A percentile compares a stretch with the other conserved stretches of the same genome.
Conservation (phyloP, 2,113 vertebrate genomes). For the Mus spicilegus region DNA sequence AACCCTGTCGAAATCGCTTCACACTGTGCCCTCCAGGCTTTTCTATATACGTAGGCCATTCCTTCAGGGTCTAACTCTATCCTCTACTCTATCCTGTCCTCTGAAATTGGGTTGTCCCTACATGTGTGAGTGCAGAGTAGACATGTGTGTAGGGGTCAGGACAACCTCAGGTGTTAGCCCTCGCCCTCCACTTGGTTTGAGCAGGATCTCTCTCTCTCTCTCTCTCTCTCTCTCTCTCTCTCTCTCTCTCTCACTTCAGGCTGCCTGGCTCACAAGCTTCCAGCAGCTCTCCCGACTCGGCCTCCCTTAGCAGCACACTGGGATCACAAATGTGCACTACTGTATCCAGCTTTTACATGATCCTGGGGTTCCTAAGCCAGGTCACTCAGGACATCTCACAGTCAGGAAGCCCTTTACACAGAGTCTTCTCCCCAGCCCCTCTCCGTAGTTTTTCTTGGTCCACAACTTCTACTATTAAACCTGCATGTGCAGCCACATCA, state of each 20-base stretch:
- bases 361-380: not conserved
- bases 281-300: not conserved
- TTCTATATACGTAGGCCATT: not conserved
- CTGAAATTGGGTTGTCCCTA: constrained; percentile 27
- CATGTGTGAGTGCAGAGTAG: not conserved
- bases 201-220: not conserved
- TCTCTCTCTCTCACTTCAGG: not conserved
- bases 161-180: not conserved
- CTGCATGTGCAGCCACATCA: not conserved
- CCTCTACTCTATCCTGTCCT: constrained; percentile 5
- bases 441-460: not conserved
- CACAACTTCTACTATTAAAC: not conserved
- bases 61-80: not conserved
- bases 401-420: not conserved
- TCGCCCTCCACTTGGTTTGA: not conserved
- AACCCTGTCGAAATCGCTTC: not conserved
- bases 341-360: not conserved
- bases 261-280: not conserved
- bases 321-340: not conserved
- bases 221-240: no score
- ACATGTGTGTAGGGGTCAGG: not conserved
- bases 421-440: not conserved
- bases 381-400: not conserved
- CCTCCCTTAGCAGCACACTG: not conserved
- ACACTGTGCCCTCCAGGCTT: not conserved